phyloP scores from a whole-genome alignment of 2,888 invertebrate genomes.

The Leptarthrus brevirostris region DNA sequence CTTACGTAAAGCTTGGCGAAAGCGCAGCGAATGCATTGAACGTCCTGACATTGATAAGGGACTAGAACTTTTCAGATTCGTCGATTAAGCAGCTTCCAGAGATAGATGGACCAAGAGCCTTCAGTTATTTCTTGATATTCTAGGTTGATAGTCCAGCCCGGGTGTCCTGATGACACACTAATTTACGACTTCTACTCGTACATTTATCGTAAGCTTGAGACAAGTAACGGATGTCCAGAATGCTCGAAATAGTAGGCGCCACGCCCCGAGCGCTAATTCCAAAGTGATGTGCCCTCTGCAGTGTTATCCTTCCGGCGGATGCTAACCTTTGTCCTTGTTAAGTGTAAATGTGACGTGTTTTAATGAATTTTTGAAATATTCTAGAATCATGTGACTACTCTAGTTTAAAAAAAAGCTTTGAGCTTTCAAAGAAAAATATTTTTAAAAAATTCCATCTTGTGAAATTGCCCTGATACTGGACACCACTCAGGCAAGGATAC shows the following conservation, averaged over 20 bases:
- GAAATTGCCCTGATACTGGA: slow-evolving; percentile 9
- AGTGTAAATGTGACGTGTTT: slow-evolving; percentile 18
- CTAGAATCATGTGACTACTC: slow-evolving; percentile 31
- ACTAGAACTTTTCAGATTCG: slow-evolving; percentile 7
- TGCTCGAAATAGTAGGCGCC: slow-evolving; percentile 21
- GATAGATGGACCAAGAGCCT: slow-evolving; percentile 6
- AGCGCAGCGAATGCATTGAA: too few species aligned
- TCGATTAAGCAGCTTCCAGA: slow-evolving; percentile 14
- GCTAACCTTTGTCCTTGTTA: slow-evolving; percentile 16
- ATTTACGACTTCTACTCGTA: background rate
- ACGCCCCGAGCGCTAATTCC: slow-evolving; percentile 44
- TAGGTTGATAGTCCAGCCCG: slow-evolving; percentile 4
- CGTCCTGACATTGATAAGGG: slow-evolving; percentile 25
- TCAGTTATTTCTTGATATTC: slow-evolving; percentile 19
- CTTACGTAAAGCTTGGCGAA: background rate
- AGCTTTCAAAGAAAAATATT: slow-evolving; percentile 23
- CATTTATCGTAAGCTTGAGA: background rate
- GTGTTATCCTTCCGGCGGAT: background rate
- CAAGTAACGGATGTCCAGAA: slow-evolving; percentile 21
- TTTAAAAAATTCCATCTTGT: background rate
- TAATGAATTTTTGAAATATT: slow-evolving; percentile 21
- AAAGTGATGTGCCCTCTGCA: slow-evolving; percentile 32
- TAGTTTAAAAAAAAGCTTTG: slow-evolving; percentile 14
- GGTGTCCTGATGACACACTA: background rate
- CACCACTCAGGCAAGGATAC: slow-evolving; percentile 17